Evolutionary conservation across 2,888 invertebrate species (phyloP), one percentile per base, ranked within the genome.

Genomic region (Clivina fossor): DNA sequence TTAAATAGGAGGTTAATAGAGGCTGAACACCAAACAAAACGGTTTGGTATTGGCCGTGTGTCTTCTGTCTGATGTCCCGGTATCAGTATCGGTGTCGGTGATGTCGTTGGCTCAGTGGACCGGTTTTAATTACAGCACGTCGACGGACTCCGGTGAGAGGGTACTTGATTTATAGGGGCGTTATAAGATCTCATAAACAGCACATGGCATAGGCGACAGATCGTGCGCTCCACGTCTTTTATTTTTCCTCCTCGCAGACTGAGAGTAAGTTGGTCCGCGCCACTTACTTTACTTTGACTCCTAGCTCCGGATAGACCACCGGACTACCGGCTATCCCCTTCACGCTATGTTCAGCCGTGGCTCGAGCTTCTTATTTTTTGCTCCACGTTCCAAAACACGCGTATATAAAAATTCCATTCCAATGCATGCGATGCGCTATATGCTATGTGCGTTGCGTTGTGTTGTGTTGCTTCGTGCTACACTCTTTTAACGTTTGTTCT

Each of bases 151-250:
- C 28, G 28, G 53, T 28, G 28, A 65, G 66, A 67, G 75, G 76
- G 74, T 74, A 74, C 41, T 74, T 76, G 76, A 76, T 76, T 76
- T 76, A 76, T 76, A 70, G 75, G 69, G 71, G 71, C 74, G 76
- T 76, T 76, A 76, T 66, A 72, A 75, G 74, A 72, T 74, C 74
- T 75, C 76, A 76, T 76, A 76, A 76, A 76, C 75, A 75, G 74
- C 74, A 74, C 74, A 71, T 71, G 73, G 72, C 68, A 53, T 53
- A 22, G 47, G 49, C 49, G 38, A 49, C 49, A 38, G 49, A 38
- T 38, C 38, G 38, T 37, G 37, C 48, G 22, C n/a, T n/a, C n/a
- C n/a, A n/a, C 40, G 47, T 11, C 13, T n/a, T n/a, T n/a, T n/a
- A n/a, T n/a, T n/a, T n/a, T n/a, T n/a, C n/a, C n/a, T n/a, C n/a